Conservation (phyloP, 2,797 vertebrate genomes). For the Hydrophis major region DNA sequence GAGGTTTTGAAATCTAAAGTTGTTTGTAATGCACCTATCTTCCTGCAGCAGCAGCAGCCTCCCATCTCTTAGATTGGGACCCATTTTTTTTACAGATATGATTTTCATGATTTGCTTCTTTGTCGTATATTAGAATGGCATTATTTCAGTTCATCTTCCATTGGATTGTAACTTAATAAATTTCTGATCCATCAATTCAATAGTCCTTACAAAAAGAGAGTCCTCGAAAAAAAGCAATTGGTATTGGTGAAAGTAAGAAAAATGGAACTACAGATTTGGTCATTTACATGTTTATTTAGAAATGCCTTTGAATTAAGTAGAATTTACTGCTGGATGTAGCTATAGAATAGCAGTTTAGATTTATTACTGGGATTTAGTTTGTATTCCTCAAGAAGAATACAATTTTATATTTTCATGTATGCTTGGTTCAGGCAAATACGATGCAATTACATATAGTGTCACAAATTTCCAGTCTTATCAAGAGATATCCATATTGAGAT, state of each 20-base stretch:
- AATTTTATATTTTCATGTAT: neutral
- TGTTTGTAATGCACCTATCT: neutral
- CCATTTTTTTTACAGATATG: neutral
- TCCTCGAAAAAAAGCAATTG: neutral
- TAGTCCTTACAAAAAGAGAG: neutral
- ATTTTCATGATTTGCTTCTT: neutral
- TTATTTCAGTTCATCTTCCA: neutral
- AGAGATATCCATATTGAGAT: constrained; percentile 7
- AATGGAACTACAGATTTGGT: neutral
- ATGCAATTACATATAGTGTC: neutral
- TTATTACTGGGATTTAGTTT: neutral
- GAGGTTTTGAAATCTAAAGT: neutral
- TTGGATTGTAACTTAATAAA: neutral
- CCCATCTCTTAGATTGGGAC: neutral
- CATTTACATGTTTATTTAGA: neutral
- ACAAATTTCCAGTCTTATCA: constrained; percentile 14
- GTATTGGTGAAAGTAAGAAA: neutral
- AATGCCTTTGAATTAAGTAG: neutral
- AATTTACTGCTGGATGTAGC: neutral
- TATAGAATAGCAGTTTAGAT: neutral
- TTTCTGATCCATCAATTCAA: neutral
- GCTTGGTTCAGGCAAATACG: neutral
- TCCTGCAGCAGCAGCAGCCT: neutral
- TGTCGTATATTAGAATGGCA: neutral
- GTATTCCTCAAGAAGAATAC: constrained; percentile 2